Evolutionary conservation across 2,888 invertebrate species (phyloP).

Genomic region (Lomographa bimaculata): DNA sequence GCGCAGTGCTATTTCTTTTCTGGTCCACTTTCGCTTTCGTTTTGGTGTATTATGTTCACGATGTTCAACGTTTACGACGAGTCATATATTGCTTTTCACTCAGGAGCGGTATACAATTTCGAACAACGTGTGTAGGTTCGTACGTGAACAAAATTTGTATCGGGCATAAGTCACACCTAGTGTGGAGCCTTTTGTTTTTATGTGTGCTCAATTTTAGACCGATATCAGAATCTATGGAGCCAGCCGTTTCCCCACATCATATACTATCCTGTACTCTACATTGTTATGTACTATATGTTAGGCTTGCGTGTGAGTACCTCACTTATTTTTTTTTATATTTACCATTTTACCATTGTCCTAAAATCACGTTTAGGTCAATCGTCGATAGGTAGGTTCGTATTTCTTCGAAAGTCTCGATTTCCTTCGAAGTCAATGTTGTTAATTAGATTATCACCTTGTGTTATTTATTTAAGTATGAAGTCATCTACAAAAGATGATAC

Average conservation of each 20-base stretch:
- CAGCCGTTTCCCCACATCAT: background rate
- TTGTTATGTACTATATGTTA: no score
- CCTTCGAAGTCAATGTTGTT: slow-evolving; percentile 20
- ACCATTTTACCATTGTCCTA: no score
- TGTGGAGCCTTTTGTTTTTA: slow-evolving; percentile 22
- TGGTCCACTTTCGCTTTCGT: slow-evolving; percentile 23
- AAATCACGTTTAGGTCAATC: no score
- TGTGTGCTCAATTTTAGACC: slow-evolving; percentile 26
- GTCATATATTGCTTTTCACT: slow-evolving; percentile 31
- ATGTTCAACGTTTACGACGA: slow-evolving; percentile 10
- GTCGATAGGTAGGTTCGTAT: no score
- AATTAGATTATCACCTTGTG: slow-evolving; percentile 13
- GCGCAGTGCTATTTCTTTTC: background rate
- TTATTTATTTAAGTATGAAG: slow-evolving; percentile 11
- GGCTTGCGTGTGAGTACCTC: no score
- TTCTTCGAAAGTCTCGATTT: no score
- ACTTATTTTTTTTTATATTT: no score
- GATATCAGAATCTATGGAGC: slow-evolving; percentile 2
- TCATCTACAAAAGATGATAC: slow-evolving; percentile 8
- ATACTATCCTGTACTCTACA: no score
- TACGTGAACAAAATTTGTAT: slow-evolving; percentile 34
- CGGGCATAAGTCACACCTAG: slow-evolving; percentile 17
- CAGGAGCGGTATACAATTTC: slow-evolving; percentile 25
- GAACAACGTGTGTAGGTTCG: slow-evolving; percentile 15
- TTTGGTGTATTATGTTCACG: slow-evolving; percentile 20